These are phyloP conservation scores for Monochamus saltuarius DNA, from an alignment of 1,140 invertebrate species.

Conservation along the genomic window DNA sequence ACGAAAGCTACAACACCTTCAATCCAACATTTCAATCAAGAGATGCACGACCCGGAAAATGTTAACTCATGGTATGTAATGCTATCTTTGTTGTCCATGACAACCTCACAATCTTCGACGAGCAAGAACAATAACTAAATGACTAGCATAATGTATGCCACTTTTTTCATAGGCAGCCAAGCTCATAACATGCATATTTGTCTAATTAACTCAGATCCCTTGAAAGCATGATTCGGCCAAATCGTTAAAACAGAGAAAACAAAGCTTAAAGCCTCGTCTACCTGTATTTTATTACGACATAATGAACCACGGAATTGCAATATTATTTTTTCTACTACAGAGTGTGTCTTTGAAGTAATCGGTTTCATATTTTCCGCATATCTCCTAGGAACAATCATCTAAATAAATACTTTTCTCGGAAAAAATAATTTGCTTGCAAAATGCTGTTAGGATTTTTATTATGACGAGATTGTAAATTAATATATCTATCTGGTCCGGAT, in stretches of 20 bases:
- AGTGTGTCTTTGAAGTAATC: no score
- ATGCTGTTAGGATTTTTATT: no score
- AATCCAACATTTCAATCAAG: no score
- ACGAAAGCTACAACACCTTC: no score
- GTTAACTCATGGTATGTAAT: conserved; percentile 32
- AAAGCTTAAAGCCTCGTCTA: conserved; percentile 6
- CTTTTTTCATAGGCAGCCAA: conserved; percentile 6
- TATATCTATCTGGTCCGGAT: no score
- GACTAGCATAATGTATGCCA: conserved; percentile 29
- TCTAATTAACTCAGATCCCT: conserved; percentile 33
- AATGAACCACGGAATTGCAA: conserved; percentile 17
- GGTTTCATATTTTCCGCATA: no score
- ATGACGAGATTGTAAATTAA: no score
- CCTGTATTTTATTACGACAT: conserved; percentile 14
- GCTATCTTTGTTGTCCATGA: conserved; percentile 27
- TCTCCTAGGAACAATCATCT: no score
- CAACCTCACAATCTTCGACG: conserved; percentile 21
- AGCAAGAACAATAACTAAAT: conserved; percentile 34
- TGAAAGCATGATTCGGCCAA: conserved; percentile 31
- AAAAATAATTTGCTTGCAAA: no score
- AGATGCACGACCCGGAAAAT: conserved; percentile 22
- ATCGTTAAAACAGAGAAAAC: conserved; percentile 8
- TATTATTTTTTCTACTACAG: conserved; percentile 7
- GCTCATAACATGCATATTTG: conserved; percentile 37
- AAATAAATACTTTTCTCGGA: no score